Base-by-base conservation (phyloP, 2,113 vertebrate genomes). In the Pelodiscus sinensis region DNA sequence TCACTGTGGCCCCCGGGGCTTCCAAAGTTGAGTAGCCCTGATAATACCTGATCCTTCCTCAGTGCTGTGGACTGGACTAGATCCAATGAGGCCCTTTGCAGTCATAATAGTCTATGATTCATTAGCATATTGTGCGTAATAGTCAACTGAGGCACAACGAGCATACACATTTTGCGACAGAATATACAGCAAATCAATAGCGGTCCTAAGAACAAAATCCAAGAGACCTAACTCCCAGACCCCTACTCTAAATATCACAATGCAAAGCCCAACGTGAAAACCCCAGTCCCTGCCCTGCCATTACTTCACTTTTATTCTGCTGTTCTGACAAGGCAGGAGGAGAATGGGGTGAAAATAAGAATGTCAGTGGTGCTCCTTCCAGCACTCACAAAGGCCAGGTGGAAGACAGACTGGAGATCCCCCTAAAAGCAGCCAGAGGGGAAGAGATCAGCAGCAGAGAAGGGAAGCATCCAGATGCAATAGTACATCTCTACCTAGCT, bases 161-260 rank as follows among this genome's bases (percentile, higher is more conserved):
- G 18, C 15, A 3, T 4, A 27, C 50, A 22, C 1, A 5, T 15
- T 15, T 24, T 0, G 1, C 3, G 78, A 83, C 2, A 0, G 0
- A 60, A 6, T 1, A 21, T 0, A 25, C 58, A 12, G 18, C n/a
- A 85, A 80, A 71, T 80, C 29, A 10, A 62, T 21, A 73, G n/a
- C 0, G 0, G 29, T n/a, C 52, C 44, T 0, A 8, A 58, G 24
- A 86, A 51, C 25, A 38, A 35, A 73, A 60, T 60, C 35, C 8
- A 0, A 31, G n/a, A 78, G 35, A 52, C 35, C 22, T 6, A 8
- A 21, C 1, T 44, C 0, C 12, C 52, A 56, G 5, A 3, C 21
- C 1, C 4, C 14, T 86, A 11, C 50, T 35, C 31, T 0, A 12
- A 2, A 85, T 86, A 9, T 3, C 57, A 29, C 68, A 84, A 4